A percentile compares a stretch with the other conserved stretches of the same genome.
Evolutionary conservation across 2,113 vertebrate species (phyloP).

Genomic region (Eptesicus fuscus): DNA sequence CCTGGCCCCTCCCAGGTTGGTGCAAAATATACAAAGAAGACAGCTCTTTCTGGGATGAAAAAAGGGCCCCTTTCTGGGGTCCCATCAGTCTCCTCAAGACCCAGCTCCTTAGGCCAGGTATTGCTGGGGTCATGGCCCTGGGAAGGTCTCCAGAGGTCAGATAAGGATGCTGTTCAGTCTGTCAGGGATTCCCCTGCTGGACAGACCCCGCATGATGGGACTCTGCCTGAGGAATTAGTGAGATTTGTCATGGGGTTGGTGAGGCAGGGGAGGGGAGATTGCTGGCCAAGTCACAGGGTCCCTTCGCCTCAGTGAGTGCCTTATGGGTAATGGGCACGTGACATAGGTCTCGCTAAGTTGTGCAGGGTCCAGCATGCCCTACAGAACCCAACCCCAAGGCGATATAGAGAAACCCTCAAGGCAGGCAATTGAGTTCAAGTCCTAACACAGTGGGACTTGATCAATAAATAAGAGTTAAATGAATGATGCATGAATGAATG

Average conservation of each 20-base stretch:
- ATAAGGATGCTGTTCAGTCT: neutral
- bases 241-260: neutral
- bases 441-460: too few species aligned
- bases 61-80: neutral
- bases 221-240: neutral
- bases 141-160: neutral
- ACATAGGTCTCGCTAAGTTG: too few species aligned
- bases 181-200: neutral
- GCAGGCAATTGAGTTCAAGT: too few species aligned
- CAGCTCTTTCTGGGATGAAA: neutral
- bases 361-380: neutral
- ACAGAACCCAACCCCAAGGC: accelerated
- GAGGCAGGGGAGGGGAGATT: neutral
- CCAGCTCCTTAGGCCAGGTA: neutral
- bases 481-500: accelerated
- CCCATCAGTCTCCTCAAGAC: neutral
- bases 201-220: neutral
- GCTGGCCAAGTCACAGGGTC: slow-evolving; percentile 6
- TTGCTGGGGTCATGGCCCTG: neutral
- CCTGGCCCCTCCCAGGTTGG: neutral
- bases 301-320: neutral
- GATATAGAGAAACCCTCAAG: accelerated
- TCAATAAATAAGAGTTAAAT: too few species aligned
- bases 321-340: accelerated
- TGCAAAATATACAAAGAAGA: neutral